Percentiles rank a stretch among this genome's conserved stretches.
These are phyloP conservation scores for Oppia nitens DNA, from an alignment of 1,140 invertebrate species.

Conservation along the genomic window DNA sequence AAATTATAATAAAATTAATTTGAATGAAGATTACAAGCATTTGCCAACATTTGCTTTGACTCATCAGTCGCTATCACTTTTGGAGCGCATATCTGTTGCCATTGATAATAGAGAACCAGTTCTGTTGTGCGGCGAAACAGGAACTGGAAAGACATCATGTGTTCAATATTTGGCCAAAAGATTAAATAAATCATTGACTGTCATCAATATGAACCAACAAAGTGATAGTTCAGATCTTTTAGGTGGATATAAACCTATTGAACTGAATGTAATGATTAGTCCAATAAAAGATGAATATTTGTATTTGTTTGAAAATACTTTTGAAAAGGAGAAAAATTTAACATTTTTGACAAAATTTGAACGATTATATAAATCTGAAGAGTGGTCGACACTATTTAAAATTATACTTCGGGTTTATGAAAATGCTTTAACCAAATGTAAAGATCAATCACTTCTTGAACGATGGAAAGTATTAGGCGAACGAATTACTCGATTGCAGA, in stretches of 20 bases:
- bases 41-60: constrained; percentile 27
- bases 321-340: constrained; percentile 58
- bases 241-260: constrained; percentile 92
- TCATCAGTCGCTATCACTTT: constrained; percentile 50
- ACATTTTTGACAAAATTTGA: constrained; percentile 64
- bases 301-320: constrained; percentile 56
- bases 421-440: constrained; percentile 39
- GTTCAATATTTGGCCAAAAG: constrained; percentile 78
- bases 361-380: constrained; percentile 46
- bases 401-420: constrained; percentile 57
- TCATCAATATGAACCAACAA: constrained; percentile 99
- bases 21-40: not conserved
- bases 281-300: constrained; percentile 74
- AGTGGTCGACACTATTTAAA: constrained; percentile 50
- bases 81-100: constrained; percentile 71
- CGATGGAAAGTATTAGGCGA: constrained; percentile 45
- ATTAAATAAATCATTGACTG: constrained; percentile 54
- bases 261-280: constrained; percentile 61
- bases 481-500: constrained; percentile 44
- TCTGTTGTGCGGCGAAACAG: constrained; percentile 90
- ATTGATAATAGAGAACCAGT: constrained; percentile 72
- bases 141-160: constrained; percentile 93
- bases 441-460: constrained; percentile 17
- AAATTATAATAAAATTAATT: not conserved
- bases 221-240: constrained; percentile 88